Conservation (phyloP, 1,140 invertebrate species). For the Antheraea mylitta region DNA sequence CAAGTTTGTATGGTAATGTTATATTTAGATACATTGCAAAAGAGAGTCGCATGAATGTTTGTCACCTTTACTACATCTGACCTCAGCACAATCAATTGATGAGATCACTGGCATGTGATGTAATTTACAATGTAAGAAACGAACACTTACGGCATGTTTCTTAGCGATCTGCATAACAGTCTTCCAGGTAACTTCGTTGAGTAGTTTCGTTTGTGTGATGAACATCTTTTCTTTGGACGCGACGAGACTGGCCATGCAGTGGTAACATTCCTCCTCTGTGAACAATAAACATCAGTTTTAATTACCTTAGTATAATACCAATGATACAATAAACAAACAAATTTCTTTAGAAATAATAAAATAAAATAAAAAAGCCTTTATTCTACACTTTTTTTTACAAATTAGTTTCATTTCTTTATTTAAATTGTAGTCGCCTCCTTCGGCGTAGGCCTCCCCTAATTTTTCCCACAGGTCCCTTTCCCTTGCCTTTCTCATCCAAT, state of each 20-base stretch:
- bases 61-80: not conserved
- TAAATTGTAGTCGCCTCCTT: no score
- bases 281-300: conserved; percentile 49
- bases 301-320: not conserved
- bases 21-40: no score
- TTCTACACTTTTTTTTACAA: no score
- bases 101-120: not conserved
- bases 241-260: conserved; percentile 93
- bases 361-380: no score
- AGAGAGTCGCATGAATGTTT: not conserved
- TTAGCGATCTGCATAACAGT: conserved; percentile 96
- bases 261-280: conserved; percentile 95
- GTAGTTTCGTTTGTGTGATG: conserved; percentile 95
- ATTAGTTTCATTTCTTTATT: no score
- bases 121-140: conserved; percentile 8
- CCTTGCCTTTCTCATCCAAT: no score
- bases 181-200: conserved; percentile 95
- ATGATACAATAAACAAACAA: not conserved
- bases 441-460: no score
- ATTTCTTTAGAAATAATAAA: no score
- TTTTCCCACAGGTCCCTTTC: no score
- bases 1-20: no score
- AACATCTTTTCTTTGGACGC: conserved; percentile 93
- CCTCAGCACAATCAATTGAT: not conserved
- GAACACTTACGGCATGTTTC: conserved; percentile 93